phyloP scores from a whole-genome alignment of 1,140 invertebrate species.

The Chelonus insularis region DNA sequence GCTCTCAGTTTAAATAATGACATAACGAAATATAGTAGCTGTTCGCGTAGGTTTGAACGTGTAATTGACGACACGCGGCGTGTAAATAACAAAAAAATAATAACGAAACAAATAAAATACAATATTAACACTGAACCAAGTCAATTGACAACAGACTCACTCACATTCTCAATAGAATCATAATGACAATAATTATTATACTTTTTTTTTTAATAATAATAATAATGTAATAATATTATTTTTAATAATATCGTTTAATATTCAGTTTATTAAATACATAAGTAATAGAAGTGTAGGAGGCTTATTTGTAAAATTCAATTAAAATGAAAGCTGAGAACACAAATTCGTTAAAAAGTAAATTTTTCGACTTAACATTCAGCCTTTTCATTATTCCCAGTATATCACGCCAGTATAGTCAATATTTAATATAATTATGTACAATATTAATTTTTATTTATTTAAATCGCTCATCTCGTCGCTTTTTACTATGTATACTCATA shows the following conservation, averaged over 20 bases:
- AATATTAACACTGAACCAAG: constrained; percentile 60
- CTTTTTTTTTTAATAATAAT: constrained; percentile 34
- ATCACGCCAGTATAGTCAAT: constrained; percentile 1
- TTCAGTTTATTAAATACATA: constrained; percentile 31
- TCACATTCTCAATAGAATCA: constrained; percentile 53
- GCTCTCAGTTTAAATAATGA: neutral
- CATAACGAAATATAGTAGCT: neutral
- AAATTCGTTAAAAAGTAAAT: neutral
- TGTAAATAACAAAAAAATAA: constrained; percentile 49
- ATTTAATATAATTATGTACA: constrained; percentile 24
- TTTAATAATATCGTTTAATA: constrained; percentile 41
- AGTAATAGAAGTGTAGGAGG: neutral
- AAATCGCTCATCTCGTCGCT: constrained; percentile 2
- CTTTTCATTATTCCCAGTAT: constrained; percentile 15
- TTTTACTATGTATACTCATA: constrained; percentile 23
- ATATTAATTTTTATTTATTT: constrained; percentile 16
- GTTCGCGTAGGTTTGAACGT: constrained; percentile 30
- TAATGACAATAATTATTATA: constrained; percentile 40
- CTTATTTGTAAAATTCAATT: neutral
- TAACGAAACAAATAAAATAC: constrained; percentile 63
- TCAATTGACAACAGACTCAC: constrained; percentile 54
- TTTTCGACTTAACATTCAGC: constrained; percentile 5
- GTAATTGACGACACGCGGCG: constrained; percentile 53
- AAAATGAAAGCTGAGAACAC: constrained; percentile 3
- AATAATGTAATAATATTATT: constrained; percentile 43